Evolutionary conservation across 2,113 vertebrate species (phyloP), one percentile per base, ranked within the genome.

Genomic region (Sturnira hondurensis): DNA sequence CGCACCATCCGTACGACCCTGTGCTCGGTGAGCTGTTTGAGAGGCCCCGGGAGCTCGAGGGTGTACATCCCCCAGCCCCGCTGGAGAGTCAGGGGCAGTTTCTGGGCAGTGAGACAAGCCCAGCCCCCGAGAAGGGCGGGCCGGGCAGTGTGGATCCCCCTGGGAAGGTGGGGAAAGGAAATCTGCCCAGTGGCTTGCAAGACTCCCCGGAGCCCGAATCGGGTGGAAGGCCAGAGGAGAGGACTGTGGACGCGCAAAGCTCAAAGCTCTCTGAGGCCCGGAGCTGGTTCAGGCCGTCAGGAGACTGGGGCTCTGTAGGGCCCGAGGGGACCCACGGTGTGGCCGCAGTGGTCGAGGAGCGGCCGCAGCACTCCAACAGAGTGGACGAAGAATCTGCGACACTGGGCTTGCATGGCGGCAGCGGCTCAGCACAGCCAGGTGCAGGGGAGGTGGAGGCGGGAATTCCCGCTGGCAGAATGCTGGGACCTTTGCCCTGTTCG

Each of bases 401-500:
- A 0, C 38, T 56, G 43, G 95, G 89, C 41, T 61, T 96, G 67
- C 73, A 82, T 45, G 87, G 86, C 65, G 90, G 84, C 76, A 86
- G 92, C 83, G 0, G 17, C 68, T 17, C 31, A 19, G 45, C 71
- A 33, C 96, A 56, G 68, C 77, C 10, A 24, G 91, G 41, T 4
- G 7, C 45, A 1, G 3, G 0, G 22, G 73, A 96, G 38, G 24
- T 54, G n/a, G 56, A 94, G 68, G 50, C 1, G 2, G 63, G 50
- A 24, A 38, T 83, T 89, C 24, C 41, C 20, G 78, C 38, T 33
- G 83, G 70, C 1, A 0, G n/a, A 67, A 68, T 70, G 77, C 91
- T 94, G 84, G 80, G 82, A 47, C 47, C 96, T 85, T 71, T 92
- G 52, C 71, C 81, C 71, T 71, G 52, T 47, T 93, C 93, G 93